These are phyloP conservation scores for Lithobates pipiens DNA, from an alignment of 2,797 vertebrate genomes.

Conservation along the genomic window DNA sequence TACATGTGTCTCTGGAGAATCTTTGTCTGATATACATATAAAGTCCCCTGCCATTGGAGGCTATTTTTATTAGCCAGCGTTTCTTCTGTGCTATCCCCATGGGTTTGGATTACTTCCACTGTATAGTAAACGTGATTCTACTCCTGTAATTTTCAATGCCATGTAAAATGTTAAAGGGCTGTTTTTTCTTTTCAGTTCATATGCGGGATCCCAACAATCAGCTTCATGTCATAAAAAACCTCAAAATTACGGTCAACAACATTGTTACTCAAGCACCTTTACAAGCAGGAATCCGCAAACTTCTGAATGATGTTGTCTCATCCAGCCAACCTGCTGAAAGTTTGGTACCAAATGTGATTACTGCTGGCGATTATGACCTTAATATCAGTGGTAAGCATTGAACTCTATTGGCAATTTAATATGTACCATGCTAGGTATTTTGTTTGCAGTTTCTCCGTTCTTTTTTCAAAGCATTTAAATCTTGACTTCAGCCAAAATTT, in stretches of 20 bases:
- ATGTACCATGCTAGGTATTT: background rate
- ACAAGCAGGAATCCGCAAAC: constrained; percentile 75
- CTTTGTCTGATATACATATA: too few species aligned
- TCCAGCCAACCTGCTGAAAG: constrained; percentile 91
- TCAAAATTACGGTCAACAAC: constrained; percentile 92
- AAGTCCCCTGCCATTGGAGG: too few species aligned
- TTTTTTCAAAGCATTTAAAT: too few species aligned
- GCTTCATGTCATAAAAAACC: constrained; percentile 91
- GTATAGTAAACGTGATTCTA: too few species aligned
- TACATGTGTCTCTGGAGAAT: too few species aligned
- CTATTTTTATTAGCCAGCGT: too few species aligned
- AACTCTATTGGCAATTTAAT: background rate
- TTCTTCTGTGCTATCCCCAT: background rate
- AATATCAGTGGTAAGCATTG: constrained; percentile 90
- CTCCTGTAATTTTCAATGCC: background rate
- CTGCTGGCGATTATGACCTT: constrained; percentile 93
- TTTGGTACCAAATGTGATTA: constrained; percentile 85
- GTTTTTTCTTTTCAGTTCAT: constrained; percentile 80
- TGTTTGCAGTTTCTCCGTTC: too few species aligned
- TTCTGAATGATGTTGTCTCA: constrained; percentile 89
- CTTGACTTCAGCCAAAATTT: too few species aligned
- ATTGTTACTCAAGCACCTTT: constrained; percentile 82
- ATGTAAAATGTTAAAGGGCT: background rate
- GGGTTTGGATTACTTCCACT: background rate
- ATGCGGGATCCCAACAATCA: constrained; percentile 97